phyloP scores from a whole-genome alignment of 2,113 vertebrate species.

The Ammodytes marinus region DNA sequence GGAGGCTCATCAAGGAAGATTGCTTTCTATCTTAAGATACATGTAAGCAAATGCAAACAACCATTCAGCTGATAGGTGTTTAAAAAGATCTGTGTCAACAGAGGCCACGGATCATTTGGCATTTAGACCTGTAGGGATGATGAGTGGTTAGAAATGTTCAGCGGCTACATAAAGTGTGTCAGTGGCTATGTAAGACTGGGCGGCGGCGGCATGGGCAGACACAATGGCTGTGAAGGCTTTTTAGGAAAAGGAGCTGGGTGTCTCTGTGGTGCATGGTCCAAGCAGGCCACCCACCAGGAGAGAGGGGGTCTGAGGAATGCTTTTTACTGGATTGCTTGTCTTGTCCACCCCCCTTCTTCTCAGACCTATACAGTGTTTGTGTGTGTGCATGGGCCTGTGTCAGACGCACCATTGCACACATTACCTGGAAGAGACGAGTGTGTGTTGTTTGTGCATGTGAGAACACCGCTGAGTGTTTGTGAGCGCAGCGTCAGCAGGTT shows the following conservation, averaged over 20 bases:
- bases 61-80: not conserved
- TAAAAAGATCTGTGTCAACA: not conserved
- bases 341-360: not conserved
- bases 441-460: not conserved
- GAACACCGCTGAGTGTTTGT: not conserved
- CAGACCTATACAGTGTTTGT: conserved; percentile 30
- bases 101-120: conserved; percentile 11
- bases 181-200: conserved; percentile 21
- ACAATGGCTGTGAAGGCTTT: conserved; percentile 29
- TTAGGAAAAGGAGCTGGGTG: conserved; percentile 8
- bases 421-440: conserved; percentile 24
- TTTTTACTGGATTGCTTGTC: conserved; percentile 77
- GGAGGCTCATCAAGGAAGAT: not conserved
- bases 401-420: conserved; percentile 31
- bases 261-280: conserved; percentile 31
- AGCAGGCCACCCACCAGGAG: conserved; percentile 79
- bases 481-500: not conserved
- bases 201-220: conserved; percentile 15
- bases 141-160: conserved; percentile 1
- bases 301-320: conserved; percentile 72
- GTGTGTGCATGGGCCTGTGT: conserved; percentile 42
- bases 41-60: not conserved
- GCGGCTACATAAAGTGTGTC: conserved; percentile 18
- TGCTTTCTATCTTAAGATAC: not conserved
- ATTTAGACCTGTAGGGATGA: conserved; percentile 12